phyloP scores from a whole-genome alignment of 2,888 invertebrate species.

The Liopterus haemorrhoidalis region DNA sequence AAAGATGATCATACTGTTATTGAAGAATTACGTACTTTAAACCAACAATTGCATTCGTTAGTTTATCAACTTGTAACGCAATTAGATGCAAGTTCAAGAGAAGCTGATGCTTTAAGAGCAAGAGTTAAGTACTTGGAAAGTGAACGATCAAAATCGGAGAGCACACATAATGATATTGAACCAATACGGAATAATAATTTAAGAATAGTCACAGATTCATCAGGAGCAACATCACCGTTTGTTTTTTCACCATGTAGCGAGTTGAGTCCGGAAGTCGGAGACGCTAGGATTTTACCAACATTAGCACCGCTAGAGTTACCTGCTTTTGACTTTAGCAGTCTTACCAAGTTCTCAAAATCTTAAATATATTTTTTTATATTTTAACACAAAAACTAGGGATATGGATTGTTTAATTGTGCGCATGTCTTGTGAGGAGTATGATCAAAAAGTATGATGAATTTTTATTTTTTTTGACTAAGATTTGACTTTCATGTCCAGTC shows the following conservation, averaged over 20 bases:
- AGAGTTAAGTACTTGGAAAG: constrained; percentile 53
- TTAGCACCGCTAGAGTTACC: constrained; percentile 59
- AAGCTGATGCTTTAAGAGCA: constrained; percentile 55
- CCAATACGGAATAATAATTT: constrained; percentile 34
- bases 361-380: no score
- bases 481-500: no score
- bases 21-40: constrained; percentile 61
- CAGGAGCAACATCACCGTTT: constrained; percentile 44
- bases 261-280: constrained; percentile 41
- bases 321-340: constrained; percentile 49
- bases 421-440: no score
- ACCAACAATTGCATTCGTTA: constrained; percentile 55
- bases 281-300: constrained; percentile 44
- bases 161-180: constrained; percentile 26
- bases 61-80: constrained; percentile 57
- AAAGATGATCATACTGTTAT: constrained; percentile 58
- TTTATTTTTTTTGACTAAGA: no score
- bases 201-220: constrained; percentile 43
- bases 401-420: no score
- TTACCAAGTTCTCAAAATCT: constrained; percentile 6
- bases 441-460: no score
- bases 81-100: constrained; percentile 60
- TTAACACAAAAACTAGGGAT: no score
- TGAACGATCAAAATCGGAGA: constrained; percentile 41
- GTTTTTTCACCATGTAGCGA: constrained; percentile 45